Percentiles rank a stretch among this genome's conserved stretches.
Evolutionary conservation across 2,888 invertebrate genomes (phyloP).

Genomic region (Ecliptopera silaceata): DNA sequence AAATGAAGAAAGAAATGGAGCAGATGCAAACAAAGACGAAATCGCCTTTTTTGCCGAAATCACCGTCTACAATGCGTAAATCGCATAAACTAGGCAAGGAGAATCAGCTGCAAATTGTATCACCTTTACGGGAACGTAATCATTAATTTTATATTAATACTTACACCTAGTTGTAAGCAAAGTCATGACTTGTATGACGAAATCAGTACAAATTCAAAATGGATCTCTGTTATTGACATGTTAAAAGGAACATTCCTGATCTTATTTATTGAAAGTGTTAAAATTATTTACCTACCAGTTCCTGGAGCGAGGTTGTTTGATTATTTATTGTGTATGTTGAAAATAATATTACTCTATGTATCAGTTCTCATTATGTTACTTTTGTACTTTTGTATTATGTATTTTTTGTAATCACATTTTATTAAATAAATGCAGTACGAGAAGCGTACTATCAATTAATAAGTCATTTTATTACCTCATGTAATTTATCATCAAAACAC

Average conservation of each 20-base stretch:
- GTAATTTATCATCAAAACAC: too few species aligned
- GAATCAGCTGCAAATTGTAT: conserved; percentile 63
- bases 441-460: not conserved
- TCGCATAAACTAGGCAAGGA: conserved; percentile 72
- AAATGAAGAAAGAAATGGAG: conserved; percentile 71
- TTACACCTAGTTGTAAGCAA: not conserved
- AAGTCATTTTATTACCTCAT: too few species aligned
- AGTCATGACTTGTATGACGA: conserved; percentile 4
- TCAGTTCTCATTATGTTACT: conserved; percentile 19
- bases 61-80: conserved; percentile 68
- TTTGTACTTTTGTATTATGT: conserved; percentile 14
- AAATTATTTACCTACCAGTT: conserved; percentile 18
- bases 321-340: conserved; percentile 25
- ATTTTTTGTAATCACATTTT: conserved; percentile 21
- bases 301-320: conserved; percentile 9
- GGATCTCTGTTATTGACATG: conserved; percentile 29
- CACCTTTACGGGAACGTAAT: conserved; percentile 75
- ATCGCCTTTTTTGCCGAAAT: conserved; percentile 68
- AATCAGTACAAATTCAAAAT: conserved; percentile 20
- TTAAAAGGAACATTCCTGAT: conserved; percentile 25
- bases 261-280: conserved; percentile 24
- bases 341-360: conserved; percentile 14
- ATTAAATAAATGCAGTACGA: conserved; percentile 6
- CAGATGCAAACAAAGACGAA: conserved; percentile 62
- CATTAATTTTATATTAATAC: conserved; percentile 37